Percentiles rank a stretch among this genome's conserved stretches.
Evolutionary conservation across 2,113 vertebrate species (phyloP).

Genomic region (Paradoxurus hermaphroditus): DNA sequence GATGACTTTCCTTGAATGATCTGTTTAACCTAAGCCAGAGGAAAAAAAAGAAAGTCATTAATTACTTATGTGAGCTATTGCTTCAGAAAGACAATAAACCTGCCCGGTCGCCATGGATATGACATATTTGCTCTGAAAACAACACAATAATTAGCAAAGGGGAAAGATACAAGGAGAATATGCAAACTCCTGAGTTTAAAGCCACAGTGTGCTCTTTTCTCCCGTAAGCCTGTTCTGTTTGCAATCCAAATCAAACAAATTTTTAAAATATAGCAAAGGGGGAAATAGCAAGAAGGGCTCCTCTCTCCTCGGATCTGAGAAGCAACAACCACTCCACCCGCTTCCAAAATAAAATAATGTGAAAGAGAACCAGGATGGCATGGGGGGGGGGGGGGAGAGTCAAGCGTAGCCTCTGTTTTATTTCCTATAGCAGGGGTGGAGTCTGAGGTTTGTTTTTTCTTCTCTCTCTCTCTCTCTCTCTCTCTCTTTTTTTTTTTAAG

Average conservation of each 20-base stretch:
- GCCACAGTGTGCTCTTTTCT: constrained; percentile 94
- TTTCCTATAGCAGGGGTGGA: constrained; percentile 68
- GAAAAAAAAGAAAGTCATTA: constrained; percentile 98
- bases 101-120: constrained; percentile 99
- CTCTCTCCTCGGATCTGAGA: not conserved
- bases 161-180: constrained; percentile 99
- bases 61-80: constrained; percentile 99
- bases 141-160: constrained; percentile 99
- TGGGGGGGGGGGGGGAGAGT: not conserved
- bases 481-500: not conserved
- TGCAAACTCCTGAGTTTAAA: constrained; percentile 98
- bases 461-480: not conserved
- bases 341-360: constrained; percentile 45
- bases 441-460: constrained; percentile 28
- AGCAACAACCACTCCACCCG: not conserved
- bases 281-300: constrained; percentile 29
- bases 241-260: constrained; percentile 84
- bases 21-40: constrained; percentile 99
- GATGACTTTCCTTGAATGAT: constrained; percentile 99
- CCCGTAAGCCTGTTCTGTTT: constrained; percentile 81
- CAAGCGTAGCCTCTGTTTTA: constrained; percentile 49
- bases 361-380: constrained; percentile 12
- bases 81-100: constrained; percentile 99
- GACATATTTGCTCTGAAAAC: constrained; percentile 99
- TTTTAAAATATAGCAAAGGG: constrained; percentile 73